Base-by-base conservation (phyloP, 2,797 vertebrate species). In the Channallabes apus region DNA sequence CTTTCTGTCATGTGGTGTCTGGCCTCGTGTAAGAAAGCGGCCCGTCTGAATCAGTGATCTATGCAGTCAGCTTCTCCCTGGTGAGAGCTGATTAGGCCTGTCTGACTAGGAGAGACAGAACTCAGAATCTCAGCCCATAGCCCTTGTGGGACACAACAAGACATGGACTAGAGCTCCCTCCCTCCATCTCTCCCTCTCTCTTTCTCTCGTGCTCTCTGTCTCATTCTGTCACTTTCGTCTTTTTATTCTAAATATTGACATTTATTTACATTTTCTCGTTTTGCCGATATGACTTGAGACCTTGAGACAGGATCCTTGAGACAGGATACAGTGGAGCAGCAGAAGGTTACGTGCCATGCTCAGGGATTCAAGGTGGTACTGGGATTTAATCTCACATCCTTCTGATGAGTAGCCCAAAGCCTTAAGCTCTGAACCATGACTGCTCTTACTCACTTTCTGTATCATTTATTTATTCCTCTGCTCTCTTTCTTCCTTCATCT, bases 41-140 rank as follows among this genome's bases (percentile, higher is more conserved):
- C 75, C 73, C 73, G 80, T 80, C 79, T 82, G 64, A 85, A 80
- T 84, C 86, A 87, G 82, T 88, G 86, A 85, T 85, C 80, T 89
- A 51, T 87, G 80, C 35, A 71, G 87, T 80, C 82, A 75, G 86
- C 72, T 56, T 38, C 83, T 84, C 83, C 84, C 84, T 86, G 84
- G 81, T 58, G 84, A 82, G 84, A 82, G 84, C 89, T 90, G 87
- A 90, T 90, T 90, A 88, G 85, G 82, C 41, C 86, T 82, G 71
- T 88, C 77, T 89, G 76, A 79, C 64, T 84, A 41, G 72, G 51
- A 87, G 78, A 69, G 82, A 82, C 83, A 58, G 67, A 82, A 84
- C 82, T 82, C 84, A 73, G 82, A 88, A 69, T 84, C 86, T 88
- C 82, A 65, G 56, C 73, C 46, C 17, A 73, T 85, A 65, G 82